Conservation (phyloP, 2,797 vertebrate species). For the Hephaestus fuliginosus region DNA sequence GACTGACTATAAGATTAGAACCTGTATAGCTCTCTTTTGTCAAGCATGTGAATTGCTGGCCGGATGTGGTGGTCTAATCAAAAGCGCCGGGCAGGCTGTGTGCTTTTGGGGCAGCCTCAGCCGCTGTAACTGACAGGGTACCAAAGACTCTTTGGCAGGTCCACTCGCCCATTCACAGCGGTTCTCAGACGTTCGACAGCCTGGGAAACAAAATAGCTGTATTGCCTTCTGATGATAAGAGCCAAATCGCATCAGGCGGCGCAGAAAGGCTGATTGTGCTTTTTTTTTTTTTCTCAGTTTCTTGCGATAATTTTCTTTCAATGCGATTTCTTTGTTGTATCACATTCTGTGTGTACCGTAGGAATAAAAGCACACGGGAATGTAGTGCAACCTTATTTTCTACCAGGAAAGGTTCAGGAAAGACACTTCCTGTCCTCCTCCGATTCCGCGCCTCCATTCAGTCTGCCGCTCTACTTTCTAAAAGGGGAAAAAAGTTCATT, state of each 20-base stretch:
- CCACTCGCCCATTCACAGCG: slow-evolving; percentile 76
- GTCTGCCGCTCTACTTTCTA: slow-evolving; percentile 1
- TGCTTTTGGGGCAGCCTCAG: slow-evolving; percentile 55
- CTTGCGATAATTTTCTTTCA: slow-evolving; percentile 46
- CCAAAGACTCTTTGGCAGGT: slow-evolving; percentile 81
- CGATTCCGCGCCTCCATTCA: slow-evolving; percentile 26
- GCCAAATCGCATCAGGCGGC: slow-evolving; percentile 62
- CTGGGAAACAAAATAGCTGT: slow-evolving; percentile 74
- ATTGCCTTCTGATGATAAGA: slow-evolving; percentile 77
- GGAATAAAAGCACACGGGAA: slow-evolving; percentile 21
- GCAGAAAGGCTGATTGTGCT: slow-evolving; percentile 55
- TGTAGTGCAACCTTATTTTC: slow-evolving; percentile 6
- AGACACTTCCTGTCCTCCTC: slow-evolving; percentile 25
- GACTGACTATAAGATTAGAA: slow-evolving; percentile 50
- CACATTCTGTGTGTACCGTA: slow-evolving; percentile 25
- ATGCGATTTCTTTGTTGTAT: slow-evolving; percentile 48
- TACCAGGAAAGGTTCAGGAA: slow-evolving; percentile 21
- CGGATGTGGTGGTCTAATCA: slow-evolving; percentile 51
- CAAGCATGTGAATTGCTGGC: slow-evolving; percentile 54
- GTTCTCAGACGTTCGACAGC: slow-evolving; percentile 70
- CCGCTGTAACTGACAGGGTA: slow-evolving; percentile 74
- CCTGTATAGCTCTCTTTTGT: slow-evolving; percentile 61
- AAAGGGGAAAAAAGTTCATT: slow-evolving; percentile 7
- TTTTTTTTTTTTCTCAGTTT: slow-evolving; percentile 3
- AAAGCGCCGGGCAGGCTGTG: slow-evolving; percentile 50